phyloP scores from a whole-genome alignment of 2,113 vertebrate genomes.

The Nipponia nippon region DNA sequence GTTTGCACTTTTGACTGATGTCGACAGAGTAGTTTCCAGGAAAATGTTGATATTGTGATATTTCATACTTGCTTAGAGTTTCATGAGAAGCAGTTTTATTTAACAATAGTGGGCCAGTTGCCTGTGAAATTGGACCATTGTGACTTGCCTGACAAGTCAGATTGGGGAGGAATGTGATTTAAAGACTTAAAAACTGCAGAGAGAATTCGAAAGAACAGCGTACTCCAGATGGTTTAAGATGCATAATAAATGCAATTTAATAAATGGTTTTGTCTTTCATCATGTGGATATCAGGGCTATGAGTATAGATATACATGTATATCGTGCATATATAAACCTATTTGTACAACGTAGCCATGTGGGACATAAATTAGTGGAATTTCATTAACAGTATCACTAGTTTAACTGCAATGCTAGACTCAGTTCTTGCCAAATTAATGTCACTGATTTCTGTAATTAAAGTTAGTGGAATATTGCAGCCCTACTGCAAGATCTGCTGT shows the following conservation, averaged over 20 bases:
- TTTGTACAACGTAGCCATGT: accelerated
- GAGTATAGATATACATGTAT: neutral
- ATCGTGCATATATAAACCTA: neutral
- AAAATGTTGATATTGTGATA: neutral
- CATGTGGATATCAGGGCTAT: neutral
- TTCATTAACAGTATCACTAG: neutral
- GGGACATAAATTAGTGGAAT: neutral
- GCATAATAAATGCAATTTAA: neutral
- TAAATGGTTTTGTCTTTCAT: neutral
- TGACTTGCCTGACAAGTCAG: neutral
- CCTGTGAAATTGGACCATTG: neutral
- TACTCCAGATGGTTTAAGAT: neutral
- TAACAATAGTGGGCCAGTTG: neutral
- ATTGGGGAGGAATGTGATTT: neutral
- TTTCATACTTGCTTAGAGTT: neutral
- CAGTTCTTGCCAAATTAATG: neutral
- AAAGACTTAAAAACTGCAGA: neutral
- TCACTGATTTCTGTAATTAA: neutral
- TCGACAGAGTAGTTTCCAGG: neutral
- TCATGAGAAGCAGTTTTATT: neutral
- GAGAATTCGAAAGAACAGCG: neutral
- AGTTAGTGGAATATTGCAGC: neutral
- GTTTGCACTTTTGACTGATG: neutral
- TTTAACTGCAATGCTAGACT: neutral
- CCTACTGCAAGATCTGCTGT: neutral